Evolutionary conservation across 2,113 vertebrate genomes (phyloP), one percentile per base, ranked within the genome.

Genomic region (Felis chaus): DNA sequence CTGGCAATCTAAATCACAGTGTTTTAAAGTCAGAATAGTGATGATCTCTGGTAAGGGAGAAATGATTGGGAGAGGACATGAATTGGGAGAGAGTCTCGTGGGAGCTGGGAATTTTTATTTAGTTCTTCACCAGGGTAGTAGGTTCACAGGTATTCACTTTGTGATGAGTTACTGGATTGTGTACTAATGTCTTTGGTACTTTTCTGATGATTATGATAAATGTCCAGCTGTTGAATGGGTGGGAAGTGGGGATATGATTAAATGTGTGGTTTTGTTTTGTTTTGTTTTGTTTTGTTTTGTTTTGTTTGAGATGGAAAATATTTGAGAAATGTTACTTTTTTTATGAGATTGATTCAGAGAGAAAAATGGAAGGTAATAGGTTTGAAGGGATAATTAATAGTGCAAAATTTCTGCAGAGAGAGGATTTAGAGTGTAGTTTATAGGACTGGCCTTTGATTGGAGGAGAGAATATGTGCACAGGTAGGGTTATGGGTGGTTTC

Each of bases 301-400:
- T n/a, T 71, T 71, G 11, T 88, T 65, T 83, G 61, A 91, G 1
- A 68, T 63, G 36, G 19, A 94, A 96, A 7, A 61, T 87, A 71
- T 12, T 96, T 93, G 41, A 53, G 25, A 84, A 96, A 95, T 92
- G 41, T 7, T 82, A 29, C 57, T 89, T 57, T 93, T 93, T 48
- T 88, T 4, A 39, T 48, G 19, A 36, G 10, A 66, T 41, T 88
- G n/a, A 85, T 36, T 89, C 50, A 81, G 27, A 84, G 23, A n/a
- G 50, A 82, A 86, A 68, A 89, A 89, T 27, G 5, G 45, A 88
- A 84, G 11, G 53, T 12, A 73, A 88, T 19, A 80, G 36, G 27
- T 69, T 79, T 71, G n/a, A 87, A 85, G 4, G 4, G 57, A 19
- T 55, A 63, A 33, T 81, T 57, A 66, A 69, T 63, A 85, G 15